Percentiles rank a stretch among this genome's conserved stretches.
phyloP scores from a whole-genome alignment of 2,797 vertebrate species.

The Melanotaenia pygmaea region DNA sequence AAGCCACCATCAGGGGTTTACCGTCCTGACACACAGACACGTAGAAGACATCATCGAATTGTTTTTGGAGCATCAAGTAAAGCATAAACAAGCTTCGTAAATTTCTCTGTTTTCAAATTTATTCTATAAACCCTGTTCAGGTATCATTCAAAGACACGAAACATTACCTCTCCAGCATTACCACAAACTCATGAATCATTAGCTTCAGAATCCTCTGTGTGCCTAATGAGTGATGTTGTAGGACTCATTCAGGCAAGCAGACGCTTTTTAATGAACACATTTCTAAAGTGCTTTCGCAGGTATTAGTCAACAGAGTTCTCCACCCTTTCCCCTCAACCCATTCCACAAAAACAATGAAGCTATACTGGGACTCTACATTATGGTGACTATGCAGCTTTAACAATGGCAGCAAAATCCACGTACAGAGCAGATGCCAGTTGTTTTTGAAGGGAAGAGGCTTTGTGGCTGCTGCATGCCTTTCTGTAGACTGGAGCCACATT shows the following conservation, averaged over 20 bases:
- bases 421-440: slow-evolving; percentile 23
- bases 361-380: slow-evolving; percentile 14
- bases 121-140: no score
- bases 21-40: no score
- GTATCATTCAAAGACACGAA: slow-evolving; percentile 11
- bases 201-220: not conserved
- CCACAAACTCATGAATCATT: slow-evolving; percentile 14
- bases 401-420: slow-evolving; percentile 52
- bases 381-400: slow-evolving; percentile 42
- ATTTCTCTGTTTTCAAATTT: no score
- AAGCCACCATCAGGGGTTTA: no score
- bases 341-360: slow-evolving; percentile 35
- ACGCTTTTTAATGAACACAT: slow-evolving; percentile 42
- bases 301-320: slow-evolving; percentile 29
- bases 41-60: no score
- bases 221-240: slow-evolving; percentile 19
- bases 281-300: slow-evolving; percentile 37
- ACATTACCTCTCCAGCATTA: slow-evolving; percentile 5
- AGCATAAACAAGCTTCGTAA: no score
- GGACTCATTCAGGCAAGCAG: slow-evolving; percentile 29
- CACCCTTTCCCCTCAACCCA: slow-evolving; percentile 12
- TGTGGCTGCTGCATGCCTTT: slow-evolving; percentile 19
- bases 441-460: slow-evolving; percentile 44
- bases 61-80: no score
- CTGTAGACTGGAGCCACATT: slow-evolving; percentile 52